Conservation (phyloP, 92 coral and sea anemone species). For the Chrysogorgia sp. region DNA sequence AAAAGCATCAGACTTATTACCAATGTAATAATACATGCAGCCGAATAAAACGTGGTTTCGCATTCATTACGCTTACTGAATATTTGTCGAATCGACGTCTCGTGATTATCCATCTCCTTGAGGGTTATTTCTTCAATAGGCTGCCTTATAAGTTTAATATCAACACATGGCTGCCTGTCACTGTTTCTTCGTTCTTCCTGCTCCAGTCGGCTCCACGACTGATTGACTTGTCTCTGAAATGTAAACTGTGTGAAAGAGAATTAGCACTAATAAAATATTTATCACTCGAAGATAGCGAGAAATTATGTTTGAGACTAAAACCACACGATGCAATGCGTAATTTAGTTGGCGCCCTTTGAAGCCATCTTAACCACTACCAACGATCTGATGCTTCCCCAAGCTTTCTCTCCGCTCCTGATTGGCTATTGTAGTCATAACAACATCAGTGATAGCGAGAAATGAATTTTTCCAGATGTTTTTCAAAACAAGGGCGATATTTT, state of each 20-base stretch:
- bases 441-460: no score
- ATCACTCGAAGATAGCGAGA: constrained; percentile 17
- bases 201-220: neutral
- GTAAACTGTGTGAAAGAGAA: neutral
- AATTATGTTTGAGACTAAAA: neutral
- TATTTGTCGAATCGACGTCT: neutral
- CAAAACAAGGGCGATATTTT: no score
- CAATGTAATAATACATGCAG: constrained; percentile 52
- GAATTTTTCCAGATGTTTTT: no score
- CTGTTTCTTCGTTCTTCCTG: neutral
- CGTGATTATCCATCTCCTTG: neutral
- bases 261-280: constrained; percentile 25
- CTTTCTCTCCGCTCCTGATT: no score
- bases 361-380: neutral
- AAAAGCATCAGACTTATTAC: constrained; percentile 53
- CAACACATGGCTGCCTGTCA: neutral
- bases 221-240: constrained; percentile 6
- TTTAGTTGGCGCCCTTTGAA: neutral
- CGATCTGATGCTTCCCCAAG: neutral
- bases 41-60: constrained; percentile 8
- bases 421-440: no score
- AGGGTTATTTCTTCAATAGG: no score
- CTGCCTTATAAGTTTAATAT: neutral
- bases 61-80: neutral
- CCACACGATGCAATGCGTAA: neutral